A percentile compares a stretch with the other conserved stretches of the same genome.
Evolutionary conservation across 2,113 vertebrate genomes (phyloP).

Genomic region (Oncorhynchus mykiss): DNA sequence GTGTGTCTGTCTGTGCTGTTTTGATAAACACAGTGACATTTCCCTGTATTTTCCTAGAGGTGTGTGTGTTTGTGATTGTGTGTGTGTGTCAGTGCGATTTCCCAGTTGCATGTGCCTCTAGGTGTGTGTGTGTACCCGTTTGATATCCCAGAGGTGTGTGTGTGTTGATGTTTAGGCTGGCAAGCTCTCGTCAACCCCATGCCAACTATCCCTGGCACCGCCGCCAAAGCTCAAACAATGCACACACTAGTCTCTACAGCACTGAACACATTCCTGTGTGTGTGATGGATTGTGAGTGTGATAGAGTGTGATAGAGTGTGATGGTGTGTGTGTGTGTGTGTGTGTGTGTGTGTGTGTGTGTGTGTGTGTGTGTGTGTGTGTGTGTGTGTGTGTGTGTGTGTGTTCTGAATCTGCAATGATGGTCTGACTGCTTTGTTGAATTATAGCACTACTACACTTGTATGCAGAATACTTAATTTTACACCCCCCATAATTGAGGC

Average conservation of each 20-base stretch:
- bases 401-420: conserved; percentile 18
- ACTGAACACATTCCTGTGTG: conserved; percentile 9
- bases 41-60: not conserved
- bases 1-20: not conserved
- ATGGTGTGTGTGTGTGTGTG: not conserved
- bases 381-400: conserved; percentile 5
- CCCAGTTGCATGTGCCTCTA: not conserved
- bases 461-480: too few relatives aligned
- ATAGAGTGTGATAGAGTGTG: not conserved
- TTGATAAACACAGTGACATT: not conserved
- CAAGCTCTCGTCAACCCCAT: not conserved
- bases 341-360: too few relatives aligned
- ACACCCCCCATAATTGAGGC: too few relatives aligned
- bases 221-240: conserved; percentile 13
- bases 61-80: not conserved
- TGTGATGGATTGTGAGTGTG: not conserved
- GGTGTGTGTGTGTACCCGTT: conserved; percentile 2
- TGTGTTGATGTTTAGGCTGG: conserved; percentile 23
- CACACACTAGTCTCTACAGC: not conserved
- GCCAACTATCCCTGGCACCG: not conserved
- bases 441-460: too few relatives aligned
- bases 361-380: too few relatives aligned
- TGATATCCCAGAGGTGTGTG: conserved; percentile 29
- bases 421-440: too few relatives aligned
- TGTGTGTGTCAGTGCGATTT: conserved; percentile 10